Evolutionary conservation across 2,113 vertebrate genomes (phyloP).

Genomic region (Gymnogyps californianus): DNA sequence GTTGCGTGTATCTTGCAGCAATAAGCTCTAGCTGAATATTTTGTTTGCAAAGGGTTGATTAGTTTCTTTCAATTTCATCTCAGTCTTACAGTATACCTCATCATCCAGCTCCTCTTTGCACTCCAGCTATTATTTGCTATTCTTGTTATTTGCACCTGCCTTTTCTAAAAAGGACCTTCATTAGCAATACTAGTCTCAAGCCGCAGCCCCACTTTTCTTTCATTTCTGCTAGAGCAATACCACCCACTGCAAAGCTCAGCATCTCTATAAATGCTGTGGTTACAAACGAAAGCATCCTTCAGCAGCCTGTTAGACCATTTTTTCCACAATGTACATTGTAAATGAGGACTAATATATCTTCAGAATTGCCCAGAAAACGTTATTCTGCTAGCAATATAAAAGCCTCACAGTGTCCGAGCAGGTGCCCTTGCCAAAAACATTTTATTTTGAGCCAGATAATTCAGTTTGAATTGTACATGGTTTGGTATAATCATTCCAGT

Average conservation of each 20-base stretch:
- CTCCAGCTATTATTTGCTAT: not conserved
- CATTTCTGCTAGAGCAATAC: slow-evolving; percentile 5
- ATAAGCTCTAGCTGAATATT: not conserved
- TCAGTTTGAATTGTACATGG: slow-evolving; percentile 21
- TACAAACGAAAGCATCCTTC: slow-evolving; percentile 41
- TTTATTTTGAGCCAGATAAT: slow-evolving; percentile 58
- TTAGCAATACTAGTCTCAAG: not conserved
- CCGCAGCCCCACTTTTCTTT: not conserved
- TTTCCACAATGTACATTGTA: slow-evolving; percentile 28
- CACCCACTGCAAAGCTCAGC: slow-evolving; percentile 25
- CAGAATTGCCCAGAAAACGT: slow-evolving; percentile 45
- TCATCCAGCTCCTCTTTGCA: not conserved
- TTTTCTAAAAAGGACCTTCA: not conserved
- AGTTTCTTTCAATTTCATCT: not conserved
- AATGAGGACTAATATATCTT: slow-evolving; percentile 42
- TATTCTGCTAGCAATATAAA: slow-evolving; percentile 46
- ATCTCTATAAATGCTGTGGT: not conserved
- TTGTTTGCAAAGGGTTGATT: not conserved
- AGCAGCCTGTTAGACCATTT: slow-evolving; percentile 35
- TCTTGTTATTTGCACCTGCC: not conserved
- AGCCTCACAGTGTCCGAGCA: slow-evolving; percentile 26
- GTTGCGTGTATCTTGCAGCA: not conserved
- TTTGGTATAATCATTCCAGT: slow-evolving; percentile 53
- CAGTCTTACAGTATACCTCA: not conserved
- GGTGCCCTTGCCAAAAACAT: slow-evolving; percentile 44